These are phyloP conservation scores for Aspidiotus rigidus DNA, from an alignment of 2,888 invertebrate species.

Conservation along the genomic window DNA sequence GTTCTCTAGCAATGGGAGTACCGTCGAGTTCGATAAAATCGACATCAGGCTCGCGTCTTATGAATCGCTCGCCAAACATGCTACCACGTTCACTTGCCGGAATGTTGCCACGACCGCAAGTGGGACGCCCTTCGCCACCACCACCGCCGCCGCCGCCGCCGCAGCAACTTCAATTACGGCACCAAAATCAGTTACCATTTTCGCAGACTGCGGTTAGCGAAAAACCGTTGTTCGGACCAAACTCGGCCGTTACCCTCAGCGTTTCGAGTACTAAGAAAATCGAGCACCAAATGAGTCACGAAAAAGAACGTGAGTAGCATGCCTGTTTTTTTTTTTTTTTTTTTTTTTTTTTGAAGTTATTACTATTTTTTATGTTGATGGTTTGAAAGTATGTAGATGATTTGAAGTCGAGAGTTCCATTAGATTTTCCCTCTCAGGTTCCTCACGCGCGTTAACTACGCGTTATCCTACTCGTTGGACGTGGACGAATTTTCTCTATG, in stretches of 20 bases:
- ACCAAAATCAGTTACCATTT: neutral
- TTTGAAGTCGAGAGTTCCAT: too few species aligned
- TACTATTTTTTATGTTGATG: neutral
- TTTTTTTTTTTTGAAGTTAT: neutral
- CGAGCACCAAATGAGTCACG: constrained; percentile 6
- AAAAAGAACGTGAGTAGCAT: constrained; percentile 7
- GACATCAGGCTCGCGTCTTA: too few species aligned
- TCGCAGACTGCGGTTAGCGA: neutral
- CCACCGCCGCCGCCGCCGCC: neutral
- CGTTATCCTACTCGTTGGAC: too few species aligned
- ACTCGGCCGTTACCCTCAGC: constrained; percentile 28
- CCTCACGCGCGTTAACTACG: too few species aligned
- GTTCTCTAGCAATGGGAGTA: too few species aligned
- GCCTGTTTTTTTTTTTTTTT: neutral
- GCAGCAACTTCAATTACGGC: neutral
- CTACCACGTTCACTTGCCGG: too few species aligned
- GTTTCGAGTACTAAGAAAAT: constrained; percentile 22
- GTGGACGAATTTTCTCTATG: too few species aligned
- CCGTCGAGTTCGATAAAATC: too few species aligned
- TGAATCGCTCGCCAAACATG: too few species aligned
- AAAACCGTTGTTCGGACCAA: constrained; percentile 29
- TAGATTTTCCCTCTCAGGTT: too few species aligned
- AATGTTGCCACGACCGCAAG: neutral
- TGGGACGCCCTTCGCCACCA: neutral
- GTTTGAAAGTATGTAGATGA: too few species aligned